Evolutionary conservation across 2,797 vertebrate species (phyloP), one percentile per base, ranked within the genome.

Genomic region (Manis javanica): DNA sequence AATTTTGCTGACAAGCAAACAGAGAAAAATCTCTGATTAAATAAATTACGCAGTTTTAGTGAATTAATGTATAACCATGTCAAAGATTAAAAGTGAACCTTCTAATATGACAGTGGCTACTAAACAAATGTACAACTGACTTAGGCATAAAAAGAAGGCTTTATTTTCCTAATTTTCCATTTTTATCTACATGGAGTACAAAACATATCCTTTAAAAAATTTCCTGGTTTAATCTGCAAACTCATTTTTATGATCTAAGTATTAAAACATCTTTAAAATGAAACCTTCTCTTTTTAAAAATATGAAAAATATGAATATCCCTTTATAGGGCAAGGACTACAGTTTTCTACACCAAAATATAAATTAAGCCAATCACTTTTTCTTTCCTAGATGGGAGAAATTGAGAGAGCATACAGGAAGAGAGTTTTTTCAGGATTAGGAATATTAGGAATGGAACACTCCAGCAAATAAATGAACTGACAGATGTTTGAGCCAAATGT

Each of bases 1-100:
- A 94, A 95, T 63, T 96, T 93, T 94, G 19, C 31, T 59, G 51
- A 46, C 9, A 85, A 46, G 42, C 42, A 93, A 96, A 23, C n/a
- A n/a, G n/a, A n/a, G n/a, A n/a, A 53, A 85, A 87, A 79, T 78
- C 21, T 83, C 24, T 77, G 26, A 87, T 72, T 85, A 96, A 64
- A 87, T 34, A 90, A 84, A 34, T 57, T 77, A 16, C 59, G 34
- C 24, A 53, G 13, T 82, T 89, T 74, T 74, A 88, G 29, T 87
- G 14, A 90, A 86, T 15, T 69, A 26, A 90, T 92, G 29, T 55
- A 37, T 15, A 78, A 57, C 15, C 53, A 64, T 82, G n/a, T 69
- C 59, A 87, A 95, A 89, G 49, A 55, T 82, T 78, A 78, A 77
- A 93, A 63, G n/a, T 42, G 9, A 90, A 68, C 6, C 49, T 92